Base-by-base conservation (phyloP, 1,140 invertebrate genomes). In the Propsilocerus akamusi region DNA sequence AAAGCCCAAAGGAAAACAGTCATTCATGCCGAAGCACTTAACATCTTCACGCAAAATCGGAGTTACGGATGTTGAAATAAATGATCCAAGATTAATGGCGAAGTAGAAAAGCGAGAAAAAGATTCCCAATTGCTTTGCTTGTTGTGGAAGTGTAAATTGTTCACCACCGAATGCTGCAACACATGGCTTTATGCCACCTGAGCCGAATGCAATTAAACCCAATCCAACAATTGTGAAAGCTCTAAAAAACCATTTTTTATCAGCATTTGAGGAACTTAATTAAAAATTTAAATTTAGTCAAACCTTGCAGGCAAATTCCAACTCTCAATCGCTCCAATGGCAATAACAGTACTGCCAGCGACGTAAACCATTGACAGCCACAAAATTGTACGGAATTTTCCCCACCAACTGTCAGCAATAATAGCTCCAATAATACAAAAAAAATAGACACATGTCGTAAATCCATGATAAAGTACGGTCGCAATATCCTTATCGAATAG, bases 181-280 rank as follows among this genome's bases (percentile, higher is more conserved):
- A 62, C 93, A 97, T 1, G 96, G 93, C 62, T 99, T 99, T 58
- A 99, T 98, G 3, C 95, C 91, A 7, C 93, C 96, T 0, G 90
- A 92, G 1, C 92, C 91, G 11, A 93, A 50, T 3, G 89, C 89
- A 54, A 96, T 90, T 12, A 94, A 66, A 0, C 80, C 56, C 50
- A 95, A 66, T 0, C 89, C 90, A n/a, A 87, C 7, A 6, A 91
- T 72, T 2, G 83, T 80, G 26, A 87, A 74, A 52, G 66, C 69
- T 55, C 81, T 85, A 69, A 57, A 52, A 50, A 48, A 58, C 51
- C n/a, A 46, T n/a, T n/a, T n/a, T n/a, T n/a, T n/a, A n/a, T n/a
- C n/a, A n/a, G n/a, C n/a, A n/a, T 51, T 49, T 24, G 30, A 32
- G 10, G 28, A 30, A 30, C 8, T 3, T 8, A 46, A 46, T 20